Conservation (phyloP, 2,797 vertebrate genomes). For the Aythya fuligula region DNA sequence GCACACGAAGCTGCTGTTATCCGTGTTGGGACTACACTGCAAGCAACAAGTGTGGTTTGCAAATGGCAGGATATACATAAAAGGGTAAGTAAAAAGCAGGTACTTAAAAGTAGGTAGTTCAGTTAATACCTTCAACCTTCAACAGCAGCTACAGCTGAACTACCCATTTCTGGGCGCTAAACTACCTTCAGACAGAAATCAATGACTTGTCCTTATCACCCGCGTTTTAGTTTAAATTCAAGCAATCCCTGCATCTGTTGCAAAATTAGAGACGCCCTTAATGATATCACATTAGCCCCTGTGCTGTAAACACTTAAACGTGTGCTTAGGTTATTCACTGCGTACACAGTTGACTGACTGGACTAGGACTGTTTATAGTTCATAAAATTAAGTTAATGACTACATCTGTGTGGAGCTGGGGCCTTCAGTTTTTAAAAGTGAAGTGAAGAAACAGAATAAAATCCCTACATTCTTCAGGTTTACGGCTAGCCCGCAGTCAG, state of each 20-base stretch:
- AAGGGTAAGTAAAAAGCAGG: background rate
- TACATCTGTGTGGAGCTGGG: background rate
- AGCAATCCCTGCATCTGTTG: no score
- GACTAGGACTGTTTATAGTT: background rate
- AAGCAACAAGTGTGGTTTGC: background rate
- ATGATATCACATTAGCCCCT: background rate
- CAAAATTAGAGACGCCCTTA: background rate
- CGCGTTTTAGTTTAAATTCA: background rate
- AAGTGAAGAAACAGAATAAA: slow-evolving; percentile 1
- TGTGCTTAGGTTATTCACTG: background rate
- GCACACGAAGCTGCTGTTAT: background rate
- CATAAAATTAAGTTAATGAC: slow-evolving; percentile 38
- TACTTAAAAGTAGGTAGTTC: no score
- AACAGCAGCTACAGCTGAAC: fast-evolving
- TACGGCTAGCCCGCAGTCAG: background rate
- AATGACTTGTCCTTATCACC: background rate
- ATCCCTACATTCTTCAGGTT: background rate
- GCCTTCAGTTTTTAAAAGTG: background rate
- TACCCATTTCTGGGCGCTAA: background rate
- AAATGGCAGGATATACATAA: fast-evolving
- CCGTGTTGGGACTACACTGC: no score
- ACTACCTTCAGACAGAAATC: background rate
- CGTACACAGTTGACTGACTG: fast-evolving
- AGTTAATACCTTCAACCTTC: background rate
- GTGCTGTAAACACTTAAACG: background rate